Evolutionary conservation across 2,888 invertebrate species (phyloP).

Genomic region (Mythimna impura): DNA sequence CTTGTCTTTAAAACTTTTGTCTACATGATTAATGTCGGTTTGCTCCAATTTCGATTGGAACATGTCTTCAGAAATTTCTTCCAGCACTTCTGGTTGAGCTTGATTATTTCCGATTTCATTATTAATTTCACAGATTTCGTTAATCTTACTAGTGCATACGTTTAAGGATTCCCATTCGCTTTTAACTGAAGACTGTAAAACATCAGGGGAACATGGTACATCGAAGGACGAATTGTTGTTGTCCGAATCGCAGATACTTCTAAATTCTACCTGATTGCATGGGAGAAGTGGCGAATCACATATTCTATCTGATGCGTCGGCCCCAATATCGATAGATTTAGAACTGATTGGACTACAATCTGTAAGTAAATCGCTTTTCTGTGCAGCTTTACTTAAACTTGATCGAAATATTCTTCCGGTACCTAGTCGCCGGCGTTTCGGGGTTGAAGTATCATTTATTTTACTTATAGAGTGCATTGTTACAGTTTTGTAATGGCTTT

Average conservation of each 20-base stretch:
- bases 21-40: slow-evolving; percentile 66
- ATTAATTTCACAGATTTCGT: slow-evolving; percentile 56
- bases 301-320: slow-evolving; percentile 58
- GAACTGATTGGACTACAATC: slow-evolving; percentile 71
- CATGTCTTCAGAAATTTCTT: slow-evolving; percentile 81
- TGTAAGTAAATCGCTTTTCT: slow-evolving; percentile 56
- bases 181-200: slow-evolving; percentile 69
- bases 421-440: slow-evolving; percentile 82
- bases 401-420: slow-evolving; percentile 71
- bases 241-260: slow-evolving; percentile 74
- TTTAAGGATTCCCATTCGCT: slow-evolving; percentile 77
- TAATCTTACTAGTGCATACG: slow-evolving; percentile 66
- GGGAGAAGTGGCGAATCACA: slow-evolving; percentile 84
- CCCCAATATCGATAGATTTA: slow-evolving; percentile 54
- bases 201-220: slow-evolving; percentile 77
- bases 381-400: slow-evolving; percentile 51
- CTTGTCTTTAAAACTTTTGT: slow-evolving; percentile 61
- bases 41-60: slow-evolving; percentile 79
- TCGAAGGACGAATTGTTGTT: slow-evolving; percentile 73
- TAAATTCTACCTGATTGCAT: slow-evolving; percentile 85
- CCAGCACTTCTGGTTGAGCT: slow-evolving; percentile 65
- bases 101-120: slow-evolving; percentile 19
- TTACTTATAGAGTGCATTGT: slow-evolving; percentile 68
- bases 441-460: slow-evolving; percentile 77
- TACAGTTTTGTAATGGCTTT: not conserved